These are phyloP conservation scores for Scaptodrosophila lebanonensis DNA, from an alignment of 1,140 invertebrate genomes.

Conservation along the genomic window DNA sequence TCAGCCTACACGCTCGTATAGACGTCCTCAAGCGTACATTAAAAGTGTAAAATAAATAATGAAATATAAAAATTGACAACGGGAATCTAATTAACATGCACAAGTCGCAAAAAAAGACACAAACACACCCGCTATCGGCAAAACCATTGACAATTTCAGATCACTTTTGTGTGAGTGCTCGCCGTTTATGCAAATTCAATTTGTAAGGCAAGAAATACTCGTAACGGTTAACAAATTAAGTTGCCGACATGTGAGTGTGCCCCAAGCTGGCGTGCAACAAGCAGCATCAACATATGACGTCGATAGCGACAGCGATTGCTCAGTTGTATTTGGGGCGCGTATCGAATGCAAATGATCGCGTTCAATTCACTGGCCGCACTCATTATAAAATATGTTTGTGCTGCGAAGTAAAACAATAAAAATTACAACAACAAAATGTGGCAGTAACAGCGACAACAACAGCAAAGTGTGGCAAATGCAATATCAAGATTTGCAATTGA, in stretches of 20 bases:
- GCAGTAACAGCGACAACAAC: conserved; percentile 4
- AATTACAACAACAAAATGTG: not conserved
- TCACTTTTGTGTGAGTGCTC: not conserved
- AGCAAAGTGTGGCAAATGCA: conserved; percentile 49
- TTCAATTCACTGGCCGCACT: conserved; percentile 33
- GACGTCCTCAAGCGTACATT: conserved; percentile 42
- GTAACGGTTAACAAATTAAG: conserved; percentile 58
- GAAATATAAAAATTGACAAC: conserved; percentile 59
- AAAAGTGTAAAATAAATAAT: conserved; percentile 27
- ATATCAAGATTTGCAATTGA: conserved; percentile 64
- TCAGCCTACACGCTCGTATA: conserved; percentile 48
- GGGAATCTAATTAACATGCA: conserved; percentile 68
- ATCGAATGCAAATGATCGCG: conserved; percentile 68
- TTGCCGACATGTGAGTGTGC: conserved; percentile 45
- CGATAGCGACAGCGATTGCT: too few species aligned
- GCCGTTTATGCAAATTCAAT: conserved; percentile 67
- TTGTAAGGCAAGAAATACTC: conserved; percentile 42
- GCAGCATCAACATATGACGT: conserved; percentile 32
- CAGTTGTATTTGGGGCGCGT: too few species aligned
- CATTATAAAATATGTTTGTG: conserved; percentile 47
- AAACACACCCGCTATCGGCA: conserved; percentile 51
- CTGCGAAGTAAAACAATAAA: conserved; percentile 40
- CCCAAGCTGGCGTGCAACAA: conserved; percentile 35
- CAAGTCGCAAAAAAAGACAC: conserved; percentile 65
- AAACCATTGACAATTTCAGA: conserved; percentile 7